Conservation (phyloP, 2,797 vertebrate genomes). For the Acipenser transmontanus region DNA sequence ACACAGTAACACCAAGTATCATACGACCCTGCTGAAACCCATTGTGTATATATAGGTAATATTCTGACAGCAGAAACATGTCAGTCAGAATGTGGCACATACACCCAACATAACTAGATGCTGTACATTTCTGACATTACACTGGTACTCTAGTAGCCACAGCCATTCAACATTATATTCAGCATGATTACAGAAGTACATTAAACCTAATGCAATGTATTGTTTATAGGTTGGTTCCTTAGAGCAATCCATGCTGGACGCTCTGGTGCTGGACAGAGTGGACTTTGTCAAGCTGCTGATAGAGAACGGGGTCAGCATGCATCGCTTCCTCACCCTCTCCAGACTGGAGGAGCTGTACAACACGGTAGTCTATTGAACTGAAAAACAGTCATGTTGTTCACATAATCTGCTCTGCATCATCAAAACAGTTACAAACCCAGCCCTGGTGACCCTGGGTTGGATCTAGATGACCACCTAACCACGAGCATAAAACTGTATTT, state of each 20-base stretch:
- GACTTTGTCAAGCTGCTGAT: slow-evolving; percentile 99
- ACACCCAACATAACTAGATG: too few relatives aligned
- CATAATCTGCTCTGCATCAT: slow-evolving; percentile 5
- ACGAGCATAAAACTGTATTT: background rate
- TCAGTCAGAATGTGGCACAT: too few relatives aligned
- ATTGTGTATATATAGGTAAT: too few relatives aligned
- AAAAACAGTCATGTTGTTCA: slow-evolving; percentile 1
- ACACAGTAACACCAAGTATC: too few relatives aligned
- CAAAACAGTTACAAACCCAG: background rate
- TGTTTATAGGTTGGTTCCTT: slow-evolving; percentile 85
- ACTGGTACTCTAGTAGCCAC: too few relatives aligned
- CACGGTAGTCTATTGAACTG: slow-evolving; percentile 69
- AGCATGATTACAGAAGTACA: too few relatives aligned
- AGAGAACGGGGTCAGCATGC: slow-evolving; percentile 99
- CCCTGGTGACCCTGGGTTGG: background rate
- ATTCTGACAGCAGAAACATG: too few relatives aligned
- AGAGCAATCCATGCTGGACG: slow-evolving; percentile 97
- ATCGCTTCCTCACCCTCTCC: slow-evolving; percentile 96
- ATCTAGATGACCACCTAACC: background rate
- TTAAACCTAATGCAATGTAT: background rate
- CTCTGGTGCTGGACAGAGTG: slow-evolving; percentile 93
- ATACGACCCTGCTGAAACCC: too few relatives aligned
- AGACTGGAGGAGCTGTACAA: slow-evolving; percentile 97
- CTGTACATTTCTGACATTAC: too few relatives aligned
- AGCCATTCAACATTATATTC: too few relatives aligned